Evolutionary conservation across 2,797 vertebrate species (phyloP), one percentile per base, ranked within the genome.

Genomic region (Smutsia temminckii): DNA sequence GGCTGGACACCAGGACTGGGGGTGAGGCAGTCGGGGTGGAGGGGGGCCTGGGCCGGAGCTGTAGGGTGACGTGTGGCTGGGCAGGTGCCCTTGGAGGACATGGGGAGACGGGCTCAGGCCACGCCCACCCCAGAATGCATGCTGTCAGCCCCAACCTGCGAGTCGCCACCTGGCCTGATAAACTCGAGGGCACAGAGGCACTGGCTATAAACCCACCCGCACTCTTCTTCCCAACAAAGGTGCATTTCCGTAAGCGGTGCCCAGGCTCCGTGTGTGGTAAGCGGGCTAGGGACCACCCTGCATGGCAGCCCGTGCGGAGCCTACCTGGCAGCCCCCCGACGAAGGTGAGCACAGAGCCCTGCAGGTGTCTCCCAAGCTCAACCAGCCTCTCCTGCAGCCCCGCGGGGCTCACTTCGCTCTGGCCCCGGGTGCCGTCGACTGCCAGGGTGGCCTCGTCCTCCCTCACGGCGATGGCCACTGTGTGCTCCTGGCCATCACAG

Each of bases 241-340:
- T 34, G n/a, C 59, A 14, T 7, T n/a, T 71, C 34, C 13, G 25
- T 18, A 51, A 84, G 71, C 59, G 59, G 40, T 0, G 0, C 20
- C 61, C 17, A 13, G 25, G 77, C 14, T 27, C 27, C 4, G 64
- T 61, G 8, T n/a, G 29, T 27, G 51, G 74, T 20, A 6, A 59
- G 83, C 1, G 0, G 3, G 12, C 9, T 10, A 7, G 63, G 37
- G n/a, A 25, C 3, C 59, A 8, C 29, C 37, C 46, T 0, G 12
- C 27, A 46, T 3, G 0, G 34, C 20, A 34, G 55, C 75, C 32
- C 32, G 0, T 5, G 2, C 6, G 85, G 3, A 18, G 29, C 89
- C 98, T 95, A 99, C 99, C 99, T 98, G 99, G 99, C 17, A 99
- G 97, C 59, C 99, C 99, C 97, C 99, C 99, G 9, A 99, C 77